Evolutionary conservation across 2,797 vertebrate species (phyloP).

Genomic region (Smutsia gigantea): DNA sequence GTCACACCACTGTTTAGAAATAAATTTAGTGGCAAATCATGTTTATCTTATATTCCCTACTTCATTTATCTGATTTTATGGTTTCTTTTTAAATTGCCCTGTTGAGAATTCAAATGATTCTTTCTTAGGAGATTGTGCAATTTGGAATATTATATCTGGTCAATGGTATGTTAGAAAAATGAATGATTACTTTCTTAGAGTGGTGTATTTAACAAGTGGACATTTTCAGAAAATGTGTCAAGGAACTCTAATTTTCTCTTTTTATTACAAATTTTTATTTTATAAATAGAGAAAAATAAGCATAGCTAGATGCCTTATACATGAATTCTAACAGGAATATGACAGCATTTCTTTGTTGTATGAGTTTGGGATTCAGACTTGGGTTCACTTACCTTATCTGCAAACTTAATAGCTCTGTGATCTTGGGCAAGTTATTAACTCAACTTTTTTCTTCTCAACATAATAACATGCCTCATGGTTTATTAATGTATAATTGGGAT

Average conservation of each 20-base stretch:
- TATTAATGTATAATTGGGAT: conserved; percentile 52
- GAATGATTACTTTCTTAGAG: conserved; percentile 29
- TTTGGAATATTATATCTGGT: conserved; percentile 42
- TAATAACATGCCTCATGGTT: conserved; percentile 12
- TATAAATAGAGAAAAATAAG: conserved; percentile 49
- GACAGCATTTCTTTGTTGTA: conserved; percentile 24
- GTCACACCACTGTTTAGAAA: conserved; percentile 39
- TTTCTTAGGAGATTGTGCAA: conserved; percentile 35
- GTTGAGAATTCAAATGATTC: conserved; percentile 43
- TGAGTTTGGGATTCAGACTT: conserved; percentile 46
- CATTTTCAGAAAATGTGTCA: conserved; percentile 37
- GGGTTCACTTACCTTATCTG: not conserved
- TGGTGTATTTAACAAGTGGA: conserved; percentile 15
- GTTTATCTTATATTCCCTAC: conserved; percentile 34
- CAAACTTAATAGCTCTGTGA: conserved; percentile 37
- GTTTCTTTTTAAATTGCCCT: conserved; percentile 36
- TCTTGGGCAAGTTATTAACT: conserved; percentile 47
- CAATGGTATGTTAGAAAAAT: conserved; percentile 45
- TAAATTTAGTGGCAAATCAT: conserved; percentile 44
- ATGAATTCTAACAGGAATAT: not conserved
- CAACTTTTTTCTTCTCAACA: conserved; percentile 32
- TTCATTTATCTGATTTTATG: conserved; percentile 23
- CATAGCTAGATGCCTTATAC: not conserved
- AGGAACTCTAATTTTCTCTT: conserved; percentile 48
- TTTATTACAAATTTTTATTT: conserved; percentile 44